A percentile compares a stretch with the other conserved stretches of the same genome.
Conservation (phyloP, 2,888 invertebrate species). For the Caenorhabditis zanzibari region DNA sequence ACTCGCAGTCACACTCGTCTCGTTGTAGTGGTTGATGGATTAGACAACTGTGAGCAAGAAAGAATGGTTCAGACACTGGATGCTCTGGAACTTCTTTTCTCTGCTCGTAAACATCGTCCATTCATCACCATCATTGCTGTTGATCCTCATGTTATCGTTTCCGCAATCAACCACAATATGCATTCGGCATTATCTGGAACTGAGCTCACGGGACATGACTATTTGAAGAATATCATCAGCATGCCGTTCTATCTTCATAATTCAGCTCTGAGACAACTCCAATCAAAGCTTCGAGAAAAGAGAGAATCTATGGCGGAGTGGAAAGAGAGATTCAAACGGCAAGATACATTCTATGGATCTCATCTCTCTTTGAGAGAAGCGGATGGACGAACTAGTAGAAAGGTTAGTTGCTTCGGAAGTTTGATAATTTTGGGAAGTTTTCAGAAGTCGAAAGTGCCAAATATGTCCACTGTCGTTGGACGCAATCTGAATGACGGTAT, state of each 20-base stretch:
- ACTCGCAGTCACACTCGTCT: constrained; percentile 93
- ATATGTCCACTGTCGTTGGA: constrained; percentile 46
- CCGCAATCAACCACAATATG: constrained; percentile 86
- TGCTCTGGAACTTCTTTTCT: constrained; percentile 95
- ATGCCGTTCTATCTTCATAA: constrained; percentile 98
- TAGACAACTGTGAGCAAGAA: constrained; percentile 93
- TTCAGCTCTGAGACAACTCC: constrained; percentile 89
- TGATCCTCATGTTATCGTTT: constrained; percentile 98
- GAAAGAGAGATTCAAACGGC: constrained; percentile 78
- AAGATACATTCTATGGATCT: constrained; percentile 80
- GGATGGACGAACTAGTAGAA: constrained; percentile 67
- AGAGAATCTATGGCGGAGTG: constrained; percentile 77
- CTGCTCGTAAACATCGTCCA: constrained; percentile 91
- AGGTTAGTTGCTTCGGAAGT: no score
- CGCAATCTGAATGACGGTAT: constrained; percentile 62
- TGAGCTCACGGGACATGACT: constrained; percentile 83
- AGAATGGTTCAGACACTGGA: constrained; percentile 88
- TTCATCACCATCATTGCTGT: constrained; percentile 95
- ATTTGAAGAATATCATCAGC: constrained; percentile 91
- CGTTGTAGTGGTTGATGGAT: constrained; percentile 96
- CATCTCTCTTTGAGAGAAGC: constrained; percentile 75
- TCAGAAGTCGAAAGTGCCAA: constrained; percentile 62
- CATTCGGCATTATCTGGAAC: constrained; percentile 74
- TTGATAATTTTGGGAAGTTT: no score
- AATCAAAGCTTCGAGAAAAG: constrained; percentile 74